These are phyloP conservation scores for Fulica atra DNA, from an alignment of 2,113 vertebrate genomes.

Conservation along the genomic window DNA sequence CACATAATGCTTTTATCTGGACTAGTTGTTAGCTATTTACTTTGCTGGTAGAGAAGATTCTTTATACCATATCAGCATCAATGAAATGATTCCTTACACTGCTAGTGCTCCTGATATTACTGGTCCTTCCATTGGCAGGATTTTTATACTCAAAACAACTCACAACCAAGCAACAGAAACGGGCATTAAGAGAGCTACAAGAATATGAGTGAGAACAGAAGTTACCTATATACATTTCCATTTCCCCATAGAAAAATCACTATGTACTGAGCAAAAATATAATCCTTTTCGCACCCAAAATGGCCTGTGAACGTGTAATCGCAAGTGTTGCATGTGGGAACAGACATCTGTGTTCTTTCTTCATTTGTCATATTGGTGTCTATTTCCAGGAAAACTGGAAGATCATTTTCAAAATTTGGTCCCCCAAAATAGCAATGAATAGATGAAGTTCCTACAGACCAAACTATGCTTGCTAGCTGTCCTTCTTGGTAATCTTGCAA, in stretches of 20 bases:
- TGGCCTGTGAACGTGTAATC: background rate
- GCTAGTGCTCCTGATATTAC: background rate
- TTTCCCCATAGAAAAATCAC: background rate
- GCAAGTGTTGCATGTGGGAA: slow-evolving; percentile 12
- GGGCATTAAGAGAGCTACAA: background rate
- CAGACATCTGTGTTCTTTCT: slow-evolving; percentile 19
- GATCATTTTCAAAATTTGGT: background rate
- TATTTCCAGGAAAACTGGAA: background rate
- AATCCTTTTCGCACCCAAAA: background rate
- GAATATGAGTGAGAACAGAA: background rate
- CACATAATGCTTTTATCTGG: background rate
- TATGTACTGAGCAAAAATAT: background rate
- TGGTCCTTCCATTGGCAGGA: background rate
- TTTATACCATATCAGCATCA: background rate
- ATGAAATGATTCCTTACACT: background rate
- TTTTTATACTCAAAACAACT: background rate
- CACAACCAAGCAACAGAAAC: background rate
- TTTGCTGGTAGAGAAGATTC: background rate
- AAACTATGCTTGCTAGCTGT: background rate
- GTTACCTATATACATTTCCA: background rate
- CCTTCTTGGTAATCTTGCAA: background rate
- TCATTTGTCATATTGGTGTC: background rate
- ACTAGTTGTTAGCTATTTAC: background rate
- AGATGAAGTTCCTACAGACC: background rate
- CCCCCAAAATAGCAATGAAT: background rate